Evolutionary conservation across 2,888 invertebrate species (phyloP).

Genomic region (Mellilla xanthometata): DNA sequence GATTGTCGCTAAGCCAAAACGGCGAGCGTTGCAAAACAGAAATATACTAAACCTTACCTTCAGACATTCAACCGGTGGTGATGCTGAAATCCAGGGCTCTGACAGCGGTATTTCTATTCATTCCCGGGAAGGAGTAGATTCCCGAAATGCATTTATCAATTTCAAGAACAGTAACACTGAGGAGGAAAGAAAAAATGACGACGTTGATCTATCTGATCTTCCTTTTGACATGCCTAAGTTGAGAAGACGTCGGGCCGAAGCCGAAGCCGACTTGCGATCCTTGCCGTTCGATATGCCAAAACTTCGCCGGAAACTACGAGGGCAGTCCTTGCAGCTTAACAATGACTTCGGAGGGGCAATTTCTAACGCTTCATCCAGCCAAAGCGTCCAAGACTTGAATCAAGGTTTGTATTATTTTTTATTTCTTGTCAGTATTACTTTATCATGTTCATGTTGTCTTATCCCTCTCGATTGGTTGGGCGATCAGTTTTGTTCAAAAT

Average conservation of each 20-base stretch:
- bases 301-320: conserved; percentile 88
- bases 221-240: conserved; percentile 96
- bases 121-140: conserved; percentile 90
- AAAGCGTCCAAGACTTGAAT: conserved; percentile 89
- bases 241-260: conserved; percentile 87
- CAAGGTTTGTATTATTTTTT: conserved; percentile 76
- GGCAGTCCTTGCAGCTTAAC: conserved; percentile 83
- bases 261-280: conserved; percentile 90
- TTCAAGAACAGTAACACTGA: conserved; percentile 83
- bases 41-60: conserved; percentile 87
- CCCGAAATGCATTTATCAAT: conserved; percentile 83
- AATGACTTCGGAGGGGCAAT: conserved; percentile 86
- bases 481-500: conserved; percentile 31
- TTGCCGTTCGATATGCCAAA: conserved; percentile 97
- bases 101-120: conserved; percentile 95
- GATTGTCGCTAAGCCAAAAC: conserved; percentile 82
- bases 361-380: conserved; percentile 91
- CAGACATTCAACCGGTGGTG: conserved; percentile 84
- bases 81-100: conserved; percentile 91
- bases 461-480: conserved; percentile 8
- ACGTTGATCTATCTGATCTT: conserved; percentile 88
- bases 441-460: conserved; percentile 21
- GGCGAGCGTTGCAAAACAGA: conserved; percentile 89
- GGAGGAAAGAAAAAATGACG: conserved; percentile 75
- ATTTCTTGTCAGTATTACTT: conserved; percentile 16